Evolutionary conservation across 2,888 invertebrate species (phyloP), one percentile per base, ranked within the genome.

Genomic region (Lithosia quadra): DNA sequence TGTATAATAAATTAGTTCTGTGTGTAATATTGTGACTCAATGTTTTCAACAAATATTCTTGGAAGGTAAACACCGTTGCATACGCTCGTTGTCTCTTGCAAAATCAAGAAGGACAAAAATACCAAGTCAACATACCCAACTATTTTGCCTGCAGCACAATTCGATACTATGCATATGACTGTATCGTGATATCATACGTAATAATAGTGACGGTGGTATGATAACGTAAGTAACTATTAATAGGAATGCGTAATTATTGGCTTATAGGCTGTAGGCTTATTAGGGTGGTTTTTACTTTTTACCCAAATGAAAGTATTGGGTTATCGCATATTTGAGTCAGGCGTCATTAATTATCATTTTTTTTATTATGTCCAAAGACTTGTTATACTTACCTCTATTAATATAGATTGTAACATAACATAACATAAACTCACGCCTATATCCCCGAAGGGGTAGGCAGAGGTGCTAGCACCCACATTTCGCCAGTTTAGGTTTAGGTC

Each of bases 221-320:
- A 43, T n/a, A 49, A 49, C 49, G 49, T 49, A n/a, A 49, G n/a
- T 49, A 18, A 49, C n/a, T 49, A 49, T 49, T 49, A 49, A 49
- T 49, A 49, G 49, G 7, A 49, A 49, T 49, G 8, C 8, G n/a
- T 49, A n/a, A 49, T 49, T 4, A 43, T 18, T 18, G 43, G 49
- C 5, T 39, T 2, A 39, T 49, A 1, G n/a, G 9, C 4, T 49
- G 49, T 49, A 49, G 2, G n/a, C 49, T n/a, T 8, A 49, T 49
- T 49, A 49, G 49, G 49, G 49, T n/a, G 49, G 15, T 8, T 49
- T 49, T 49, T 8, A 18, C 49, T n/a, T n/a, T n/a, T n/a, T n/a
- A n/a, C n/a, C n/a, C n/a, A 9, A 7, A 49, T 49, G 49, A n/a
- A 49, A 49, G 49, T 49, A n/a, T 49, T 49, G 49, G 49, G 49